Percentiles rank a stretch among this genome's conserved stretches.
Conservation (phyloP, 2,888 invertebrate species). For the Bembecia ichneumoniformis region DNA sequence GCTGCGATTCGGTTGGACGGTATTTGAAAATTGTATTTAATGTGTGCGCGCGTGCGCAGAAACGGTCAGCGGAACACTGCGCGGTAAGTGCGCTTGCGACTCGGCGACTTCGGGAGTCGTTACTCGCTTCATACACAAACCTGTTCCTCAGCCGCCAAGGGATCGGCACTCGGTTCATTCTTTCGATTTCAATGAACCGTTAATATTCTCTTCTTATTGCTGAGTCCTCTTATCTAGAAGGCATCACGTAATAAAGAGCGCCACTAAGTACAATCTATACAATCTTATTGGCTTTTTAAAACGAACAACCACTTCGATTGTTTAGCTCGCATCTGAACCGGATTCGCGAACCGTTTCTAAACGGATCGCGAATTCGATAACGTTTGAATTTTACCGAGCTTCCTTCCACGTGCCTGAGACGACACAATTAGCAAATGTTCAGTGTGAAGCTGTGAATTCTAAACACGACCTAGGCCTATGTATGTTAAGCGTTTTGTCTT, state of each 20-base stretch:
- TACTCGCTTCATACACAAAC: conserved; percentile 29
- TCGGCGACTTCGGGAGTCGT: conserved; percentile 35
- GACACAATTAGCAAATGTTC: not conserved
- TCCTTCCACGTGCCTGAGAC: not conserved
- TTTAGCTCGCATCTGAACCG: conserved; percentile 14
- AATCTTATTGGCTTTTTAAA: conserved; percentile 11
- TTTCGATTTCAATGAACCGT: conserved; percentile 71
- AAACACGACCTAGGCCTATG: conserved; percentile 26
- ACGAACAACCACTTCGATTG: conserved; percentile 13
- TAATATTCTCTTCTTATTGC: conserved; percentile 50
- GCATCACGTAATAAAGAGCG: conserved; percentile 41
- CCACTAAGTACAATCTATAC: conserved; percentile 15
- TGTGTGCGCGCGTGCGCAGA: conserved; percentile 46
- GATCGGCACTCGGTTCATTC: conserved; percentile 29
- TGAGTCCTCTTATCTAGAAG: conserved; percentile 45
- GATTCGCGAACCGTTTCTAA: conserved; percentile 16
- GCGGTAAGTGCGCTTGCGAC: conserved; percentile 38
- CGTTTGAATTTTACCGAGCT: not conserved
- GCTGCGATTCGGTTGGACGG: conserved; percentile 20
- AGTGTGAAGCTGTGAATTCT: conserved; percentile 19
- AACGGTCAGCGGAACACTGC: conserved; percentile 62
- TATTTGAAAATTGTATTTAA: conserved; percentile 21
- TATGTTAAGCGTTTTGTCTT: no score
- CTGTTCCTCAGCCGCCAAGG: conserved; percentile 44
- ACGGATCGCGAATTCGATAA: conserved; percentile 14